Evolutionary conservation across 37 sponge, comb jelly and placozoan genomes (phyloP).

Genomic region (Halisarca cf. caerulea): DNA sequence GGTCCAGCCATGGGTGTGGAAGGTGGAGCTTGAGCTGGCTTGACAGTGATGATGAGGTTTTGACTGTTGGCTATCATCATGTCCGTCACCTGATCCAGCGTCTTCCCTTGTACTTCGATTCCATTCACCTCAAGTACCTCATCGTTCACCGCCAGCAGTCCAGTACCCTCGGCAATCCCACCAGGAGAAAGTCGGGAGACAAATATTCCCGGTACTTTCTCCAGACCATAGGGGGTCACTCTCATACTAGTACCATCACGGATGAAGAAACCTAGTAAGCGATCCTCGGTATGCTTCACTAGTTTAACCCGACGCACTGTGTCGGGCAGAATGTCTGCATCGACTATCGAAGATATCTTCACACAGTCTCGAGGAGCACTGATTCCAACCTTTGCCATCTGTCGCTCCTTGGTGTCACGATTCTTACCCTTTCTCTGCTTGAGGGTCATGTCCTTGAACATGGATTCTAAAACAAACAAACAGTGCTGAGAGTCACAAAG

Average conservation of each 20-base stretch:
- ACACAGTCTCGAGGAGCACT: conserved; percentile 93
- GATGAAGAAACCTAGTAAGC: conserved; percentile 97
- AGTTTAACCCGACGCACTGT: conserved; percentile 94
- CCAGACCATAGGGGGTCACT: conserved; percentile 94
- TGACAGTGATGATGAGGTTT: conserved; percentile 98
- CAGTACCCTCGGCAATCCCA: conserved; percentile 98
- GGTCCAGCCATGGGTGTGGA: conserved; percentile 45
- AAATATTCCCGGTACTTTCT: conserved; percentile 97
- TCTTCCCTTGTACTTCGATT: conserved; percentile 94
- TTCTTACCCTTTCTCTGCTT: conserved; percentile 47
- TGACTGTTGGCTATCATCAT: conserved; percentile 99
- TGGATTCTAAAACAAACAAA: too few species aligned
- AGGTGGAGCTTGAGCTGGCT: conserved; percentile 77
- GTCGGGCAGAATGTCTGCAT: conserved; percentile 93
- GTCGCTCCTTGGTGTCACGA: conserved; percentile 24
- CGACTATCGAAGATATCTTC: conserved; percentile 87
- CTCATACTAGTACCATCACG: conserved; percentile 95
- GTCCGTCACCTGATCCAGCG: conserved; percentile 98
- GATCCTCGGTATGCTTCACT: conserved; percentile 88
- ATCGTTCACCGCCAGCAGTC: conserved; percentile 94
- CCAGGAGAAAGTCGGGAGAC: conserved; percentile 97
- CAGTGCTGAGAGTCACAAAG: too few species aligned
- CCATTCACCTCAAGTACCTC: conserved; percentile 98
- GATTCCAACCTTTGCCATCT: conserved; percentile 45
- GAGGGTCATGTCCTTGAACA: conserved; percentile 75